Conservation (phyloP, 2,797 vertebrate genomes). For the Hoplostethus mediterraneus region DNA sequence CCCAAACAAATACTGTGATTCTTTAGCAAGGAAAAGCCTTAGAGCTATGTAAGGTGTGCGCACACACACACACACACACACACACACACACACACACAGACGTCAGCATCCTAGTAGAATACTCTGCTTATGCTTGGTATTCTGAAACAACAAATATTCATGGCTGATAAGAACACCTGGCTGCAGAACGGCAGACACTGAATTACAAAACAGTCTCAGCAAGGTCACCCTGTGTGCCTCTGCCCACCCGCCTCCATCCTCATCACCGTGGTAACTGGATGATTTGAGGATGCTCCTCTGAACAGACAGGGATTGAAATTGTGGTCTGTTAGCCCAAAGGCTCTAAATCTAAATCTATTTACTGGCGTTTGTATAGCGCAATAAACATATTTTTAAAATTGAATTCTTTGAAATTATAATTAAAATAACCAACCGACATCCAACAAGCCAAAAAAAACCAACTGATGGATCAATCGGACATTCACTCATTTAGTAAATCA, state of each 20-base stretch:
- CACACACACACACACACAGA: not conserved
- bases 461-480: not conserved
- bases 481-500: not conserved
- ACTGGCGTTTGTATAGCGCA: slow-evolving; percentile 13
- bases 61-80: slow-evolving; percentile 1
- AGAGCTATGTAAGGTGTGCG: no score
- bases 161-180: slow-evolving; percentile 51
- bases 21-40: no score
- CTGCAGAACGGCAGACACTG: slow-evolving; percentile 50
- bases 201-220: slow-evolving; percentile 58
- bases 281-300: slow-evolving; percentile 60
- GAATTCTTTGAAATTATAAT: not conserved
- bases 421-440: slow-evolving; percentile 11
- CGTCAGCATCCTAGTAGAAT: slow-evolving; percentile 1
- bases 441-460: slow-evolving; percentile 4
- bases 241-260: slow-evolving; percentile 67
- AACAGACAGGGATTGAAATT: slow-evolving; percentile 32
- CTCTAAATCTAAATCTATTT: not conserved
- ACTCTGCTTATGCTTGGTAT: slow-evolving; percentile 20
- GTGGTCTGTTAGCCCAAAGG: slow-evolving; percentile 11
- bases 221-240: slow-evolving; percentile 63
- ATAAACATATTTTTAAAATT: slow-evolving; percentile 6
- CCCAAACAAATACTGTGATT: no score
- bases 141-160: slow-evolving; percentile 10
- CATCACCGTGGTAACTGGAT: slow-evolving; percentile 76